Evolutionary conservation across 2,113 vertebrate genomes (phyloP), one percentile per base, ranked within the genome.

Genomic region (Propithecus coquereli): DNA sequence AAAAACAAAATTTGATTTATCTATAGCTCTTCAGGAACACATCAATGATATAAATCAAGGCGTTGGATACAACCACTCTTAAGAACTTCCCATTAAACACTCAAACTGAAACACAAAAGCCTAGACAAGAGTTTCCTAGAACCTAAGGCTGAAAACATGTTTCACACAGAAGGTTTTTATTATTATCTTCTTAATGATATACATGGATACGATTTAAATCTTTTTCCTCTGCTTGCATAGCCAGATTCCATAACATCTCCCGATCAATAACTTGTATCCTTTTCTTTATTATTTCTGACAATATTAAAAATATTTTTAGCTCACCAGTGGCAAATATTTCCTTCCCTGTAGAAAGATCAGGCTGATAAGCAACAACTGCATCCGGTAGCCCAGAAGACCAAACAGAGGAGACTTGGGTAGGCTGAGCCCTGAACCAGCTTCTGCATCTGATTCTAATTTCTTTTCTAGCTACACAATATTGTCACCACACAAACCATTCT

Each of bases 391-490:
- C 65, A 74, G 77, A 94, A 90, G 91, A 59, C 12, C 73, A 79
- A 81, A 59, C 9, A 71, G 90, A 97, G 95, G 96, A 65, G 84
- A 95, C 94, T 94, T 91, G 71, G 40, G 68, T 91, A 97, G 95
- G 76, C 93, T 95, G 94, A 97, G 91, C 20, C 25, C 77, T 54
- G 22, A 90, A 50, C 73, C 88, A 95, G 68, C 77, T 86, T 97
- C 97, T 97, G 97, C 96, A 96, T 98, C 97, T 98, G 98, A 98
- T 98, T 97, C 87, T 96, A 92, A 98, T 98, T 98, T 97, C 87
- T 94, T 65, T 97, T 96, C 97, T 96, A 98, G 52, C 66, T 37
- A 54, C 52, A 16, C 90, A 71, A 73, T 97, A 97, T 98, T 68
- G 0, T 98, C 97, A 97, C 92, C 59, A 97, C 68, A 85, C 84